Base-by-base conservation (phyloP, 2,797 vertebrate genomes). In the Enteromius unitaeniatus region DNA sequence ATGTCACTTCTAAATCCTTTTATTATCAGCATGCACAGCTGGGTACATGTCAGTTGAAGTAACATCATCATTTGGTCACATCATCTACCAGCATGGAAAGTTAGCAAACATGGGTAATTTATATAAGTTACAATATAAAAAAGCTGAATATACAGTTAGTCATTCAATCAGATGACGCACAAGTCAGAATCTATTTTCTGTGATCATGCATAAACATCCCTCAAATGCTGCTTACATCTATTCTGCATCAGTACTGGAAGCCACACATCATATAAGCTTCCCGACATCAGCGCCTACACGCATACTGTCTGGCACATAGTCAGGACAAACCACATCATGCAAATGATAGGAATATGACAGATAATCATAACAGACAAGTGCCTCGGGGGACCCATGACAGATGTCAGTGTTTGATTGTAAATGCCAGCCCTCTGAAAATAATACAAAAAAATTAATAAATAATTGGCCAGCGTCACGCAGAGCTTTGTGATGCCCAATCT, bases 341-440 rank as follows among this genome's bases (percentile, higher is more conserved):
- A 93, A 93, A 94, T 92, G 76, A 23, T 17, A 70, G 73, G 89
- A 87, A 90, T 89, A 86, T 73, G 85, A 90, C 76, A 78, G 87
- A 90, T 93, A 92, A 94, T 92, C 89, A 92, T 87, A 92, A 89
- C 88, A 91, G 94, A 94, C 94, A 93, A 88, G 88, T 75, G 86
- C 92, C 91, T 92, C 88, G 8, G 64, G 93, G 91, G 93, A 92
- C 86, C 72, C 78, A 81, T 92, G 93, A 92, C 93, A 93, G 93
- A 94, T 93, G 93, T 93, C 93, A 93, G 86, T 86, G 85, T 93
- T 92, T 92, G 91, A 94, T 93, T 94, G 90, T 89, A 91, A 92
- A 94, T 91, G 93, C 92, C 93, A 93, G 86, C 87, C 87, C 77
- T 3, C 51, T 70, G 82, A 88, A 90, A 89, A 86, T 82, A 76